Evolutionary conservation across 2,888 invertebrate genomes (phyloP), one percentile per base, ranked within the genome.

Genomic region (Stegana nigrithorax): DNA sequence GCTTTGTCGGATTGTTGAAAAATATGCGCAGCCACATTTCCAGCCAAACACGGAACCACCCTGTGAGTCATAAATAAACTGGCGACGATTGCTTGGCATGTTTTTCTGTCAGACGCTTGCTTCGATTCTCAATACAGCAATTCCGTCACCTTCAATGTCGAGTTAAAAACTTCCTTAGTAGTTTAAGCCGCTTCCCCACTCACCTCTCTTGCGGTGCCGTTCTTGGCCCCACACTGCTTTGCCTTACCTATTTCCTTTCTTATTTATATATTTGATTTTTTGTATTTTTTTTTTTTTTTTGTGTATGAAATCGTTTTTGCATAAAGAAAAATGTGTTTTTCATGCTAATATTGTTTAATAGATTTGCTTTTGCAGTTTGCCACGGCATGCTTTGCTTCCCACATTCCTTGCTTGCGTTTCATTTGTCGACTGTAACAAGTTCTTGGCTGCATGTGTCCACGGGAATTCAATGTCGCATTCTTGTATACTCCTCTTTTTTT

Each of bases 301-400:
- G 60, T 27, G 59, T n/a, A n/a, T n/a, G 23, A 21, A 56, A 56
- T 39, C 39, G 39, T 39, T 56, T 56, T 23, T 23, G 19, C 12
- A 39, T 32, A 42, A 71, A 77, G 80, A 76, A 71, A 79, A 76
- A 76, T 76, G 75, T 68, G 76, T 76, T 76, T 76, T 76, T 79
- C 80, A 76, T 76, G 76, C 76, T 76, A 76, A 76, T 76, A 71
- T 73, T 80, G 72, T 75, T 62, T 77, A 76, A 76, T 78, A 75
- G 78, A 78, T 73, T 70, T 71, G 55, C 64, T 45, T 27, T 60
- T 42, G 7, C 12, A 21, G 19, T 55, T 55, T 36, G 32, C 4
- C 32, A 17, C 12, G 32, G 5, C n/a, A n/a, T n/a, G n/a, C n/a
- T n/a, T n/a, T n/a, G n/a, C n/a, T n/a, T n/a, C n/a, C n/a, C n/a